Evolutionary conservation across 2,797 vertebrate genomes (phyloP).

Genomic region (Brachyrhaphis roseni): DNA sequence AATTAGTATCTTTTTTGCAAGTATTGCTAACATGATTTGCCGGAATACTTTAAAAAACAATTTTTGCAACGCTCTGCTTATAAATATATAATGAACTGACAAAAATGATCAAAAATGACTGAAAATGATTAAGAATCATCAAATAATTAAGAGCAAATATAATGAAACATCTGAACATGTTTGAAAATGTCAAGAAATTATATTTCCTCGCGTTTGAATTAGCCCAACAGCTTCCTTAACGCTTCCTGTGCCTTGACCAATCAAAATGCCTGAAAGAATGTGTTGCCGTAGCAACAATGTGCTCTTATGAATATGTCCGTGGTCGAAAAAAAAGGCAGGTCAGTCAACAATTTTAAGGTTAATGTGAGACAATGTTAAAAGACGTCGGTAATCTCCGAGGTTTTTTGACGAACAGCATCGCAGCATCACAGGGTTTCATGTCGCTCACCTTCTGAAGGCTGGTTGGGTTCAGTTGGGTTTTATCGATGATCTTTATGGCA

Average conservation of each 20-base stretch:
- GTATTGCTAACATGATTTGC: neutral
- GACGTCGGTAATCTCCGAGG: no score
- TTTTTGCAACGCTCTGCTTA: neutral
- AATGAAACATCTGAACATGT: neutral
- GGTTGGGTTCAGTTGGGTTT: conserved; percentile 94
- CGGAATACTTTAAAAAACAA: neutral
- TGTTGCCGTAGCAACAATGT: neutral
- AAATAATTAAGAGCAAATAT: neutral
- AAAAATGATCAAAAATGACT: neutral
- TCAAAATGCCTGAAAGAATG: neutral
- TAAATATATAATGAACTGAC: neutral
- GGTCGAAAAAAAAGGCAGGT: no score
- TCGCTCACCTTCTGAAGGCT: conserved; percentile 93
- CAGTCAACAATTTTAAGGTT: no score
- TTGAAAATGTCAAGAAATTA: neutral
- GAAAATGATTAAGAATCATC: neutral
- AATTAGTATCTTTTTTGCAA: no score
- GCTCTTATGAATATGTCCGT: neutral
- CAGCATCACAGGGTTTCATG: neutral
- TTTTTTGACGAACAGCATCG: no score
- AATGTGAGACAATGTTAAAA: no score
- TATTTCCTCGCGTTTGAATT: neutral
- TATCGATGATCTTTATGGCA: conserved; percentile 97
- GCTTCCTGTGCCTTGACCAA: neutral
- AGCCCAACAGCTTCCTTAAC: neutral